Base-by-base conservation (phyloP, 2,113 vertebrate genomes). In the Rhabdornis inornatus region DNA sequence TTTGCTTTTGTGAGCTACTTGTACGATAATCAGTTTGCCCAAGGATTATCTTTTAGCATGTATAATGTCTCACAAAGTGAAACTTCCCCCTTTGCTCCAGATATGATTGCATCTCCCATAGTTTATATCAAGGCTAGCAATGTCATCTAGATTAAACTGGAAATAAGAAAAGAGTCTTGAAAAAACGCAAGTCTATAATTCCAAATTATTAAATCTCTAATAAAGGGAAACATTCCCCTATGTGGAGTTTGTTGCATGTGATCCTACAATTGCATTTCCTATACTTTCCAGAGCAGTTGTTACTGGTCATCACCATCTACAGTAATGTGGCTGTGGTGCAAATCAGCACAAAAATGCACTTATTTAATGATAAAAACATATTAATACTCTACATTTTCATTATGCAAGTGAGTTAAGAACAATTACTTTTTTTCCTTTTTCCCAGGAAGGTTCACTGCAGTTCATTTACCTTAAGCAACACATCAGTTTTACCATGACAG, bases 401-500 rank as follows among this genome's bases (percentile, higher is more conserved):
- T 60, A 76, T 10, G 20, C 24, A 66, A 11, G 19, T 35, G 16
- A 79, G 25, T 55, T 31, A 55, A 68, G 15, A 75, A 53, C 35
- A 75, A 18, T 33, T 56, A 1, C 2, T 19, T 17, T 72, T 70
- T 52, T 52, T 49, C 44, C 16, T 35, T 68, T 66, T 55, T 18
- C 15, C 2, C 37, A 50, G 13, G 42, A n/a, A 79, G 6, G 44
- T 76, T 74, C 40, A 81, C 13, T 84, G 53, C 55, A 83, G 40
- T 77, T 87, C 44, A 25, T 70, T 70, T 84, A 81, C 74, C 60
- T 87, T 27, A 78, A 65, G 31, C 44, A 93, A 47, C 64, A 70
- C 7, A 8, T 39, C 10, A 13, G 23, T 86, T 92, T 86, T 72
- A 56, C 27, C 6, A 2, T n/a, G 50, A 21, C 25, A 79, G 50